Conservation (phyloP, 1,140 invertebrate genomes). For the Propsilocerus akamusi region DNA sequence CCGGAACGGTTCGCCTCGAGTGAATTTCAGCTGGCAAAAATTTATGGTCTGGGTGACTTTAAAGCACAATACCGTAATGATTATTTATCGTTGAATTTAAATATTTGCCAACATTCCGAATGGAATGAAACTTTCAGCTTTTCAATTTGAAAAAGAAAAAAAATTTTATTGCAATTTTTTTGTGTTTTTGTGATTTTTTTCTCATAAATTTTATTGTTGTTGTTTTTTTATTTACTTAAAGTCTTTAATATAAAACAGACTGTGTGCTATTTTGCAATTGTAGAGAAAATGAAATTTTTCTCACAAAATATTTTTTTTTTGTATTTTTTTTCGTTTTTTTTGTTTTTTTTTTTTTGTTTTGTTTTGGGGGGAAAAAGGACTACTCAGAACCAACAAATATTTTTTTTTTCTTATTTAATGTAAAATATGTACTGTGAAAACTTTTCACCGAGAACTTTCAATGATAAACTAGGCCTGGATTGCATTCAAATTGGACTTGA, state of each 20-base stretch:
- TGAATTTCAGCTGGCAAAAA: not conserved
- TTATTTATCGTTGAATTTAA: not conserved
- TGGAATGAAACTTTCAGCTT: not conserved
- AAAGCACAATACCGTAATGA: not conserved
- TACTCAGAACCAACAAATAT: conserved; percentile 1
- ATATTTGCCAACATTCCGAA: not conserved
- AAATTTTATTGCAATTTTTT: not conserved
- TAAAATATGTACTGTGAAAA: too few relatives aligned
- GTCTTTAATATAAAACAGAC: conserved; percentile 4
- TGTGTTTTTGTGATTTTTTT: not conserved
- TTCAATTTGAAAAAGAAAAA: not conserved
- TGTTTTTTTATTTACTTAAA: conserved; percentile 4
- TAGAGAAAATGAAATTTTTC: too few relatives aligned
- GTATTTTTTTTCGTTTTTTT: not conserved
- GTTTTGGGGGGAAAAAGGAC: too few relatives aligned
- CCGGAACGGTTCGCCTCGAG: not conserved
- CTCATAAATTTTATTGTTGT: too few relatives aligned
- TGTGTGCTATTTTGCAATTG: not conserved
- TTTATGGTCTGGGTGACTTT: not conserved
- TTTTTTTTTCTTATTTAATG: not conserved
- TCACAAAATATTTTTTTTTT: not conserved
- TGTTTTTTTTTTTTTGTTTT: not conserved
- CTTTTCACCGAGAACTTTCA: too few relatives aligned
- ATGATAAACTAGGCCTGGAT: too few relatives aligned
- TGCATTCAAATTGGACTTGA: too few relatives aligned